Evolutionary conservation across 2,888 invertebrate species (phyloP).

Genomic region (Drosophila mayaguana): DNA sequence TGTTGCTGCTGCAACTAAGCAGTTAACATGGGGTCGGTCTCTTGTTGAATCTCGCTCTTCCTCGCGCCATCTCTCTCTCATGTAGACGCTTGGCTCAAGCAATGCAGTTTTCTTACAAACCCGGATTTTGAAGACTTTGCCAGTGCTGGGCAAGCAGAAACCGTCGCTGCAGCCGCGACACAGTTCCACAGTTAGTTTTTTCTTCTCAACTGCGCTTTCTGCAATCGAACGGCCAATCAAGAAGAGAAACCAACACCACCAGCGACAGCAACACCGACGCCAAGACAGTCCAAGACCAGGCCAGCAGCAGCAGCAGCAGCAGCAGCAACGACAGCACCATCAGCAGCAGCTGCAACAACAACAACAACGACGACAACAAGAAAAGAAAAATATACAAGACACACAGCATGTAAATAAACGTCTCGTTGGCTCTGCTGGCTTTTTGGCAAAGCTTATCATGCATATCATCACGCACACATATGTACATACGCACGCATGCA

Average conservation of each 20-base stretch:
- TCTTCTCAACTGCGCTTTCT: slow-evolving; percentile 42
- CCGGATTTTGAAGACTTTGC: slow-evolving; percentile 83
- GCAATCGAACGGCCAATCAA: slow-evolving; percentile 48
- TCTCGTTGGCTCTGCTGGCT: slow-evolving; percentile 34
- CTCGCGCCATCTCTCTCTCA: slow-evolving; percentile 23
- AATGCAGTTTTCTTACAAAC: slow-evolving; percentile 75
- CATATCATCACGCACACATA: slow-evolving; percentile 14
- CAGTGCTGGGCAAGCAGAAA: slow-evolving; percentile 82
- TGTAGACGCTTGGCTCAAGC: slow-evolving; percentile 36
- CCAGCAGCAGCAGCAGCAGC: slow-evolving; percentile 36
- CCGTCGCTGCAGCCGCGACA: slow-evolving; percentile 62
- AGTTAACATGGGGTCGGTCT: slow-evolving; percentile 26
- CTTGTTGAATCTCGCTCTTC: slow-evolving; percentile 10
- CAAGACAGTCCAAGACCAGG: slow-evolving; percentile 57
- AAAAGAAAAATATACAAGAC: slow-evolving; percentile 25
- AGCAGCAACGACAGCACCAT: slow-evolving; percentile 33
- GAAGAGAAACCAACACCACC: slow-evolving; percentile 56
- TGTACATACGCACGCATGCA: not conserved
- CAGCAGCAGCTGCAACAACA: slow-evolving; percentile 36
- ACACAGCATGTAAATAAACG: slow-evolving; percentile 50
- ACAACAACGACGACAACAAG: slow-evolving; percentile 12
- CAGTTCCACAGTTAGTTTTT: slow-evolving; percentile 38
- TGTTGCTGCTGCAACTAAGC: slow-evolving; percentile 30
- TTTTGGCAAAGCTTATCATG: slow-evolving; percentile 57
- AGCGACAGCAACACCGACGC: slow-evolving; percentile 51